A percentile compares a stretch with the other conserved stretches of the same genome.
Conservation (phyloP, 53 echinoderm and acorn worm species). For the Pentamera pediparva region DNA sequence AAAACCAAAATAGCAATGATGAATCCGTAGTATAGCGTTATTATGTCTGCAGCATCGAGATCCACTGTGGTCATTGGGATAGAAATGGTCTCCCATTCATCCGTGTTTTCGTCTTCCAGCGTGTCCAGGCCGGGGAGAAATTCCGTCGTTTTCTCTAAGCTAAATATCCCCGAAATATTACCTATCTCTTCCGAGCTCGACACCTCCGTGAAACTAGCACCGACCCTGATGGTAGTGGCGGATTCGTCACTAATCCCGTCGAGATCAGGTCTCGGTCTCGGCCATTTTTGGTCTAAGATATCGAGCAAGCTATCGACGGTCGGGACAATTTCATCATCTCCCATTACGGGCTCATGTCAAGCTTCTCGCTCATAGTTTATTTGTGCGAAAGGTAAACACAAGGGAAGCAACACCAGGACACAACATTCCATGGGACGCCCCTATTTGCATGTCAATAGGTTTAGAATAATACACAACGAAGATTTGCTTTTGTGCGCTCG, state of each 20-base stretch:
- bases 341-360: constrained; percentile 5
- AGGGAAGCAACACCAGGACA: too few species aligned
- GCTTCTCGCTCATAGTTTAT: too few species aligned
- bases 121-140: neutral
- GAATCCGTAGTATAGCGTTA: constrained; percentile 27
- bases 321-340: neutral
- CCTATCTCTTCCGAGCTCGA: neutral
- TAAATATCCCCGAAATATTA: neutral
- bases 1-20: constrained; percentile 17
- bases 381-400: too few species aligned
- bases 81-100: neutral
- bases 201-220: neutral
- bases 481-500: too few species aligned
- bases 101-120: neutral
- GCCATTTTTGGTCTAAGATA: constrained; percentile 27
- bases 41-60: neutral
- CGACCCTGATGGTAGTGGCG: neutral
- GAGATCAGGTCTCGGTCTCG: neutral
- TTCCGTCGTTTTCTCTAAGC: neutral
- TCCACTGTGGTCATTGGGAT: constrained; percentile 22
- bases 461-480: too few species aligned
- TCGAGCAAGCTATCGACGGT: neutral
- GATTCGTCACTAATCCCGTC: neutral
- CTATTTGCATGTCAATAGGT: neutral
- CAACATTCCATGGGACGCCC: too few species aligned